These are phyloP conservation scores for Apistogramma diplotaenia DNA, from an alignment of 2,113 vertebrate species.

Conservation along the genomic window DNA sequence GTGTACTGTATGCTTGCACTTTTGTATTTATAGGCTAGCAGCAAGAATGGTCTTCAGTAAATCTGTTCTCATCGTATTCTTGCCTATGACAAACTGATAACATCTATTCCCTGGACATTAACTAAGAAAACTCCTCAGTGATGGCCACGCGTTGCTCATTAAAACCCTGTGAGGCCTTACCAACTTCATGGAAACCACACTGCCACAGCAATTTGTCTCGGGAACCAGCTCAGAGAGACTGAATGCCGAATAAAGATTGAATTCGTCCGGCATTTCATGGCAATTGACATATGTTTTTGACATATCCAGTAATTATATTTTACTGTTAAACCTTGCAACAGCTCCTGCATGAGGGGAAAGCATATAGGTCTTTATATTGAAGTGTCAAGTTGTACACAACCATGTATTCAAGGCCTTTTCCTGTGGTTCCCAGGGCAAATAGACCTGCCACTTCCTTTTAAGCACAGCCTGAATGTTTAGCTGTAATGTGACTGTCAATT, in stretches of 20 bases:
- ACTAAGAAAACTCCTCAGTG: background rate
- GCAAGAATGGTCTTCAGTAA: background rate
- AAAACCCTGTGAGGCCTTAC: conserved; percentile 1
- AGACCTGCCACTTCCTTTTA: conserved; percentile 61
- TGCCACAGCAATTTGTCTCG: background rate
- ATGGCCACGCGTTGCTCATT: background rate
- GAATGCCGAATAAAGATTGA: conserved; percentile 26
- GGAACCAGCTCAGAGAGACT: conserved; percentile 28
- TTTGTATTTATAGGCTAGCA: background rate
- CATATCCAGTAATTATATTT: conserved; percentile 35
- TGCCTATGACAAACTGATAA: background rate
- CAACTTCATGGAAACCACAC: conserved; percentile 2
- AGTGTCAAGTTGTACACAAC: background rate
- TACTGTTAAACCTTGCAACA: background rate
- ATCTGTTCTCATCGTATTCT: background rate
- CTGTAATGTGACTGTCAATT: conserved; percentile 64
- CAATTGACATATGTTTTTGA: conserved; percentile 24
- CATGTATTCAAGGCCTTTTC: background rate
- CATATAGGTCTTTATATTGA: background rate
- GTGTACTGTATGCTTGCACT: background rate
- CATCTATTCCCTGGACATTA: conserved; percentile 4
- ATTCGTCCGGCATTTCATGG: conserved; percentile 18
- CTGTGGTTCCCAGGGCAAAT: conserved; percentile 45
- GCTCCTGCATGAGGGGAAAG: background rate
- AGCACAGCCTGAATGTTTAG: conserved; percentile 40